Evolutionary conservation across 2,113 vertebrate genomes (phyloP).

Genomic region (Gymnogyps californianus): DNA sequence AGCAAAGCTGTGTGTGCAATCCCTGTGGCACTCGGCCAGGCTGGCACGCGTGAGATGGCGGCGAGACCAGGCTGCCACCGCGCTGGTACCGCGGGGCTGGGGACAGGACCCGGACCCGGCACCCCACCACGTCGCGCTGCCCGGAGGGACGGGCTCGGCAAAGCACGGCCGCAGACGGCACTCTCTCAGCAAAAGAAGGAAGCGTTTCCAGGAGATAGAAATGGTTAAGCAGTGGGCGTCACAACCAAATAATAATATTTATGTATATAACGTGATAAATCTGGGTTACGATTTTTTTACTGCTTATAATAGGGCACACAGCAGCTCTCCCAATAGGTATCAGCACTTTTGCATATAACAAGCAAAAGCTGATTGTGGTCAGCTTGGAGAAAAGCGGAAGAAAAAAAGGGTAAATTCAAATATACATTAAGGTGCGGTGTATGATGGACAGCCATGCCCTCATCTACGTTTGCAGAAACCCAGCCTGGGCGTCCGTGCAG

Average conservation of each 20-base stretch:
- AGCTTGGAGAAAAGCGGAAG: not conserved
- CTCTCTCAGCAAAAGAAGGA: not conserved
- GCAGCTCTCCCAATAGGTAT: not conserved
- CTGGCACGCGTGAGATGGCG: not conserved
- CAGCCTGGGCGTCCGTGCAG: not conserved
- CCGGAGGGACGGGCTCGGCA: fast-evolving
- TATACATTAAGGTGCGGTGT: too few relatives aligned
- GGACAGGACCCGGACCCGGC: not conserved
- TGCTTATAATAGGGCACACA: not conserved
- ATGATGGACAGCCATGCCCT: not conserved
- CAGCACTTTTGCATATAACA: not conserved
- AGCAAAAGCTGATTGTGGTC: not conserved
- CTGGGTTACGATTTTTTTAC: not conserved
- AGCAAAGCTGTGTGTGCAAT: not conserved
- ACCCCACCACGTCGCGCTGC: not conserved
- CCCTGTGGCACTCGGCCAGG: not conserved
- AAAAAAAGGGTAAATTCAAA: not conserved
- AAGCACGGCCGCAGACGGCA: fast-evolving
- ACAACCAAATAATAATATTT: not conserved
- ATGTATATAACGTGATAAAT: not conserved
- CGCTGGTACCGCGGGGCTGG: fast-evolving
- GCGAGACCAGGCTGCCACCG: not conserved
- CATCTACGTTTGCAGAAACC: not conserved
- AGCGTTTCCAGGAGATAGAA: not conserved
- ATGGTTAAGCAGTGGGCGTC: too few relatives aligned